Evolutionary conservation across 1,140 invertebrate genomes (phyloP), one percentile per base, ranked within the genome.

Genomic region (Drosophila punjabiensis): DNA sequence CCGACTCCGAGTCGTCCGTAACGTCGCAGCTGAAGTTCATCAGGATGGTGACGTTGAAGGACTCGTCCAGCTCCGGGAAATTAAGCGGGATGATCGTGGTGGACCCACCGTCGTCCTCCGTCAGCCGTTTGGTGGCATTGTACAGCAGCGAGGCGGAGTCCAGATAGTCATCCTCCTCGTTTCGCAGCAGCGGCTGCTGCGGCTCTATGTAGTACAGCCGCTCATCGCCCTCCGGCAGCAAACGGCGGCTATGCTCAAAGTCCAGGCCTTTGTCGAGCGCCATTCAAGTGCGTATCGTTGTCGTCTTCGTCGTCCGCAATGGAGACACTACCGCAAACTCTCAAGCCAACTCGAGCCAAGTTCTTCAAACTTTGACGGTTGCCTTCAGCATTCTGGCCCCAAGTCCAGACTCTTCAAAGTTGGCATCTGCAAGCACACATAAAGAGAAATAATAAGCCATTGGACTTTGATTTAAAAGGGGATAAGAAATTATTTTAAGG

Each of bases 21-120:
- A 68, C 79, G 9, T 55, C 76, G 59, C 81, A 90, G 48, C 82
- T 90, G 8, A 82, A 91, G 68, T 90, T 90, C 68, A 91, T 71
- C 32, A 87, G 47, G 2, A 86, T 41, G 9, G 86, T 91, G 37
- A 82, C 69, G 65, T 91, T 90, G 60, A 69, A 77, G 53, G 28
- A 52, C 28, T 84, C 55, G 7, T 58, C 75, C 2, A 30, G 35
- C 20, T 61, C 47, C 24, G 62, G 37, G 6, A 52, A 66, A 28
- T 43, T 47, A 28, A 79, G 68, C 18, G 74, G 45, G 16, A 33
- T 8, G 52, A 24, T 64, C 3, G 71, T 18, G 6, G 75, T 30
- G 7, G 77, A 41, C 10, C 53, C 33, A 3, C 59, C 33, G 35
- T 52, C 56, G 10, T 30, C 43, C 41, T 52, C 32, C 11, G 60